A percentile compares a stretch with the other conserved stretches of the same genome.
phyloP scores from a whole-genome alignment of 1,140 invertebrate species.

The Nylanderia fulva region DNA sequence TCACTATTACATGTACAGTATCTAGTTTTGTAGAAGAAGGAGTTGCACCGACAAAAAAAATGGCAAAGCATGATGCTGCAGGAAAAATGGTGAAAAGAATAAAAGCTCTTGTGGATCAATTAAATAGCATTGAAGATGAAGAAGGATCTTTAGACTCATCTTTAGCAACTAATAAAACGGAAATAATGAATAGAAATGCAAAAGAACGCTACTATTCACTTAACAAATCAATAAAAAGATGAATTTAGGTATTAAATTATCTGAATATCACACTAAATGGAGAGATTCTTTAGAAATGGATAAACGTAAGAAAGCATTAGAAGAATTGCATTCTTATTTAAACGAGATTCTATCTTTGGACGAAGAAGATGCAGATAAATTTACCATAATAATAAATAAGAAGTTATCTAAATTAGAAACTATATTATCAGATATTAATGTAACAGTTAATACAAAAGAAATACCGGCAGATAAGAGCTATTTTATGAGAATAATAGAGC shows the following conservation, averaged over 20 bases:
- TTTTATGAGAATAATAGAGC: too few relatives aligned
- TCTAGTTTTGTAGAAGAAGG: slow-evolving; percentile 80
- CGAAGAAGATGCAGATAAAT: slow-evolving; percentile 45
- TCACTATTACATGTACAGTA: too few relatives aligned
- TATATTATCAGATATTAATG: slow-evolving; percentile 9
- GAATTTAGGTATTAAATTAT: slow-evolving; percentile 78
- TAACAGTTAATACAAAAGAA: too few relatives aligned
- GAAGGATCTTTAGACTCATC: neutral
- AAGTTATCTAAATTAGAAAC: slow-evolving; percentile 23
- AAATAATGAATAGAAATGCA: slow-evolving; percentile 39
- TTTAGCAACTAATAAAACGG: neutral
- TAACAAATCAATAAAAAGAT: slow-evolving; percentile 58
- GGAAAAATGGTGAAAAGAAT: slow-evolving; percentile 85
- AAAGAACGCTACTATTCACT: slow-evolving; percentile 66
- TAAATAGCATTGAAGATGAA: neutral
- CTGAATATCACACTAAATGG: slow-evolving; percentile 76
- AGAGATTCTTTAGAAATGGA: slow-evolving; percentile 59
- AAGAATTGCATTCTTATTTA: slow-evolving; percentile 13
- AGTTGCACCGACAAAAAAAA: slow-evolving; percentile 86
- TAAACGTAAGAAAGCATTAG: slow-evolving; percentile 49
- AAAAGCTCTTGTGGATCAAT: slow-evolving; percentile 63
- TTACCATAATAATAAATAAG: neutral
- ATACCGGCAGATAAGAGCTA: too few relatives aligned
- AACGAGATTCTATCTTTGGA: too few relatives aligned
- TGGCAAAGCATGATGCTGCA: slow-evolving; percentile 87